Evolutionary conservation across 2,888 invertebrate genomes (phyloP).

Genomic region (Mellilla xanthometata): DNA sequence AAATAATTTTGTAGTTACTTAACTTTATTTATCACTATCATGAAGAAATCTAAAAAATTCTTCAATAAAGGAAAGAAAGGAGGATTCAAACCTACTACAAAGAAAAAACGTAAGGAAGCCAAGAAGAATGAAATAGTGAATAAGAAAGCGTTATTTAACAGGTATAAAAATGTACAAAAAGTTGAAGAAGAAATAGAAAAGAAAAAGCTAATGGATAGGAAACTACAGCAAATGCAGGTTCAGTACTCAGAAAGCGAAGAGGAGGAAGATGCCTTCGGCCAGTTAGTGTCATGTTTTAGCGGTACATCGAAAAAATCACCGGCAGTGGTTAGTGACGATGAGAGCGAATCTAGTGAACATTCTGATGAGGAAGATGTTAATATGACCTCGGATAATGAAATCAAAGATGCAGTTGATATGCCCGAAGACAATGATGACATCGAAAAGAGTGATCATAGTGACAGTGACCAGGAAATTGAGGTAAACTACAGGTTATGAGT

Average conservation of each 20-base stretch:
- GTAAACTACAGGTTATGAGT: conserved; percentile 23
- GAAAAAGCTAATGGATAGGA: conserved; percentile 61
- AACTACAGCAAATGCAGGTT: conserved; percentile 53
- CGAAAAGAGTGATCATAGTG: conserved; percentile 26
- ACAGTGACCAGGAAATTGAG: conserved; percentile 30
- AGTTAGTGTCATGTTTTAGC: conserved; percentile 77
- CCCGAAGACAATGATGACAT: conserved; percentile 3
- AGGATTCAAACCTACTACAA: conserved; percentile 41
- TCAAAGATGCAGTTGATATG: neutral
- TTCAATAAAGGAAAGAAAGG: conserved; percentile 52
- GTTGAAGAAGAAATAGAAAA: conserved; percentile 72
- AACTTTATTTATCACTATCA: conserved; percentile 26
- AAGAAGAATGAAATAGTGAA: conserved; percentile 55
- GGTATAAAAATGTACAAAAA: conserved; percentile 74
- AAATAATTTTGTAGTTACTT: neutral
- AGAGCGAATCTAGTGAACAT: conserved; percentile 31
- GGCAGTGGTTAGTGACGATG: conserved; percentile 53
- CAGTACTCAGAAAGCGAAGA: conserved; percentile 78
- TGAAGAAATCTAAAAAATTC: conserved; percentile 58
- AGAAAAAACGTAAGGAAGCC: conserved; percentile 48
- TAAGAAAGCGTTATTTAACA: conserved; percentile 73
- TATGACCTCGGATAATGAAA: conserved; percentile 8
- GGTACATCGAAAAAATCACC: conserved; percentile 35
- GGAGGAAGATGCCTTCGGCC: conserved; percentile 73
- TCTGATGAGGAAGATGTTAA: conserved; percentile 14